Base-by-base conservation (phyloP, 2,888 invertebrate genomes). In the Miltochrista miniata region DNA sequence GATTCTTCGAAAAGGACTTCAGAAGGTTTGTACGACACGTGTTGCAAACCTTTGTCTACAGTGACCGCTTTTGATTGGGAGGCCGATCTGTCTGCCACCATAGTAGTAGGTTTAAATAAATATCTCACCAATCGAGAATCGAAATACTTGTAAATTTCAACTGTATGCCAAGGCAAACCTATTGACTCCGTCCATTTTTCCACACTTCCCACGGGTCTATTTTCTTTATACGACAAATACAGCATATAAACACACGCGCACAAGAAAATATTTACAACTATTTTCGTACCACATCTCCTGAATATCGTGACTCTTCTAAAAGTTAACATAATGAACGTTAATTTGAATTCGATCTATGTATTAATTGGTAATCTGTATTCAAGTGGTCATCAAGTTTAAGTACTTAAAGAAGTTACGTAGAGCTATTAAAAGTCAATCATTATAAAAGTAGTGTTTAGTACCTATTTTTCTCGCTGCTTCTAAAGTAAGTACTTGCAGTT, bases 361-460 rank as follows among this genome's bases (percentile, higher is more conserved):
- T 18, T 29, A 39, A 24, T 33, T 12, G 9, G 12, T 14, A 15
- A 9, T 1, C 11, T 18, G n/a, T 15, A n/a, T n/a, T n/a, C n/a
- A n/a, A n/a, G n/a, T n/a, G n/a, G 4, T 13, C 0, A 5, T 40
- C 24, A 11, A 29, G 5, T n/a, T 13, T 11, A 12, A 39, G 12
- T 12, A 13, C 10, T 2, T 14, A 0, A 10, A 14, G 11, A 18
- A 12, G 9, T 12, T 12, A 18, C 9, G 15, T 33, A 8, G 33
- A 8, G 18, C 12, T 18, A 43, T 43, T n/a, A 43, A 33, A 42
- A 34, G n/a, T 12, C 42, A 43, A 43, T 43, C 42, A 34, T 43
- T 24, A 24, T 24, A 4, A 4, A 24, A 4, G n/a, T n/a, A n/a
- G 2, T 24, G 18, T 24, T 24, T 24, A 2, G 18, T 24, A 24